Evolutionary conservation across 2,113 vertebrate species (phyloP).

Genomic region (Elachura formosa): DNA sequence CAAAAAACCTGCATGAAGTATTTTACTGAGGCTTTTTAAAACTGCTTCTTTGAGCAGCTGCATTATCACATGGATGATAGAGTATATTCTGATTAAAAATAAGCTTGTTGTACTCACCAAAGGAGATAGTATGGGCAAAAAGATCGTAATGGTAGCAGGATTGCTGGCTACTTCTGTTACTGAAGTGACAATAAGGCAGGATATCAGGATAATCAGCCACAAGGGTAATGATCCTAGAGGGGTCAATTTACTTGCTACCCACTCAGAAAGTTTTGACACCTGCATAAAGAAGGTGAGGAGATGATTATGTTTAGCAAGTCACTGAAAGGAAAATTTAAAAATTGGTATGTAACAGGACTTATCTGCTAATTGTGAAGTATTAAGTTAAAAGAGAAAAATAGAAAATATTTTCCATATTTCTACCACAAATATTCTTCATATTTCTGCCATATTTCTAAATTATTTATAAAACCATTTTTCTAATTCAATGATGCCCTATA

Average conservation of each 20-base stretch:
- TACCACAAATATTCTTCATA: background rate
- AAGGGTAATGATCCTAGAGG: slow-evolving; percentile 83
- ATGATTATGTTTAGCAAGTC: background rate
- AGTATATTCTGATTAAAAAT: background rate
- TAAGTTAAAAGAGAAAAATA: background rate
- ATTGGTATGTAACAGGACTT: background rate
- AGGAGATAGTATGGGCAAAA: slow-evolving; percentile 87
- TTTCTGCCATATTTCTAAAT: background rate
- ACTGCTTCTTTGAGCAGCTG: background rate
- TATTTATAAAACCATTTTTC: background rate
- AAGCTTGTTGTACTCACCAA: slow-evolving; percentile 75
- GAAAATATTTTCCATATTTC: background rate
- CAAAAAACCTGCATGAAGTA: background rate
- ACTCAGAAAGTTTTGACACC: slow-evolving; percentile 83
- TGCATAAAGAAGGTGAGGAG: slow-evolving; percentile 35
- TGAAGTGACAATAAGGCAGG: slow-evolving; percentile 85
- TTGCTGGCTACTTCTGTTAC: slow-evolving; percentile 93
- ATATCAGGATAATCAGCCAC: slow-evolving; percentile 77
- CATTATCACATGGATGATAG: background rate
- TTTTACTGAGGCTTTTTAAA: background rate
- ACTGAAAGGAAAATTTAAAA: background rate
- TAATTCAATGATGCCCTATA: background rate
- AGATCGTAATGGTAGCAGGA: slow-evolving; percentile 87
- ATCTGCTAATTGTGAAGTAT: background rate
- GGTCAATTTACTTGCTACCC: slow-evolving; percentile 83